Evolutionary conservation across 2,113 vertebrate genomes (phyloP).

Genomic region (Neotragus pygmaeus): DNA sequence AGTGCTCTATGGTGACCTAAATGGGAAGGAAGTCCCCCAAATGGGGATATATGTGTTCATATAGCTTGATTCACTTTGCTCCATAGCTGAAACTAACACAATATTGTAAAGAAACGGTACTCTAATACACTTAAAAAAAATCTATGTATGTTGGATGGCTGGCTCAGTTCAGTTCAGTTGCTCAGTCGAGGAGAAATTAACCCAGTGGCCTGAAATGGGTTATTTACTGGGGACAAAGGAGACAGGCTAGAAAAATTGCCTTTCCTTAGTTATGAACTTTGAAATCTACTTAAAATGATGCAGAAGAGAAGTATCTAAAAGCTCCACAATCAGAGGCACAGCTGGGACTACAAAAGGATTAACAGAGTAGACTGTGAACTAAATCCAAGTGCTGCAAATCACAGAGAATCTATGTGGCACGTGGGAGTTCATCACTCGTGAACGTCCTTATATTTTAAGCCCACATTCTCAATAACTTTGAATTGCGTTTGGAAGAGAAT

Average conservation of each 20-base stretch:
- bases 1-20: not conserved
- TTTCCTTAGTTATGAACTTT: slow-evolving; percentile 25
- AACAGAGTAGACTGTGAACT: not conserved
- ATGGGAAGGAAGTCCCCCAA: not conserved
- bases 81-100: not conserved
- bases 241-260: not conserved
- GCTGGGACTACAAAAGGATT: not conserved
- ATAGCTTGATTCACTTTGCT: not conserved
- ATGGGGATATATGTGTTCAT: not conserved
- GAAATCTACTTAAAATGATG: not conserved
- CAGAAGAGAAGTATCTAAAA: not conserved
- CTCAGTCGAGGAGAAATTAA: not conserved
- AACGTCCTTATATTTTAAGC: slow-evolving; percentile 46
- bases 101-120: not conserved
- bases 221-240: not conserved
- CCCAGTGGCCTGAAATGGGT: not conserved
- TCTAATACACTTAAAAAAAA: not conserved
- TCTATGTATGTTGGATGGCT: not conserved
- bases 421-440: slow-evolving; percentile 5
- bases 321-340: not conserved
- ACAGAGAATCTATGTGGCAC: not conserved
- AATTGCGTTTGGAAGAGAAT: not conserved
- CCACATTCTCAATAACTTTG: slow-evolving; percentile 48
- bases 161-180: no score
- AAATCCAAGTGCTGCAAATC: slow-evolving; percentile 12